Base-by-base conservation (phyloP, 2,797 vertebrate species). In the Tympanoctomys barrerae region DNA sequence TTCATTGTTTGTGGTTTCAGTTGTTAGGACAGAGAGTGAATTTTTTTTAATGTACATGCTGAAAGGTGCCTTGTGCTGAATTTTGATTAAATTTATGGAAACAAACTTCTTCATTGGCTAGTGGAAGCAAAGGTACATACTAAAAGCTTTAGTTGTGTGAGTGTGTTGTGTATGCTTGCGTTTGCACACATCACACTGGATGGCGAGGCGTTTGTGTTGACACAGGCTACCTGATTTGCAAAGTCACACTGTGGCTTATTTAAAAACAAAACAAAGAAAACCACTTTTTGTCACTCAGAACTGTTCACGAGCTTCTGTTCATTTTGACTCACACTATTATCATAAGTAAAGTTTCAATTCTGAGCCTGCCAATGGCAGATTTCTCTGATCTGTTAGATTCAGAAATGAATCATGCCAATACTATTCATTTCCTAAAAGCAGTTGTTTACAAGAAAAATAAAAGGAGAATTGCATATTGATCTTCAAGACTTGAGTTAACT, bases 371-470 rank as follows among this genome's bases (percentile, higher is more conserved):
- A 66, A 8, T 28, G 36, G 21, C 77, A 49, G 31, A 90, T 79
- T 93, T 94, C 80, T 54, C 19, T 73, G 13, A 61, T 82, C 95
- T 68, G n/a, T 82, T 62, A 73, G 33, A 89, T 92, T 80, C 28
- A 71, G n/a, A 89, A 78, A 14, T 83, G 52, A 93, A 54, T 88
- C 54, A 1, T 31, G 77, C 59, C 79, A 88, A 28, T 79, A 28
- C 79, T 52, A 85, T 52, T 89, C 21, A 39, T 82, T 93, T 94
- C 82, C 16, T 52, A 92, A 94, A 64, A 86, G 10, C 33, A 64
- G 7, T 24, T 33, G 79, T 52, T 88, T 73, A 22, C 57, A 87
- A 71, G 61, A 70, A 92, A 68, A 91, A 21, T n/a, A 73, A 2
- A 28, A 81, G 9, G 2, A 11, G 52, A 33, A 92, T 68, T 93